Evolutionary conservation across 2,113 vertebrate species (phyloP).

Genomic region (Lontra canadensis): DNA sequence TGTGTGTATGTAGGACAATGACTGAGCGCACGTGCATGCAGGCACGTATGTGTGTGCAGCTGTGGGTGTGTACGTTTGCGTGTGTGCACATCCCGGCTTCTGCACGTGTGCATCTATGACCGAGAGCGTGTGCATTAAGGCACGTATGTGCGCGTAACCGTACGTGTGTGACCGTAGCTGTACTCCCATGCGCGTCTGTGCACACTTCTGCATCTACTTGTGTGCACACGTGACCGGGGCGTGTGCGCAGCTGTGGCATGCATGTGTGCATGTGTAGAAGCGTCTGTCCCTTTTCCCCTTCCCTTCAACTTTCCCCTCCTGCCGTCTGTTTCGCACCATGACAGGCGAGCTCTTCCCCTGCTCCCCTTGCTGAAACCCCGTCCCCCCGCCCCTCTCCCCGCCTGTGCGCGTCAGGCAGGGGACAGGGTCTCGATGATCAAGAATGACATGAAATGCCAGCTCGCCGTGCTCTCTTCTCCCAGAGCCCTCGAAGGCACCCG

Average conservation of each 20-base stretch:
- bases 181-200: neutral
- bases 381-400: fast-evolving
- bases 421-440: fast-evolving
- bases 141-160: neutral
- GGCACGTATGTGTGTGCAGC: too few relatives aligned
- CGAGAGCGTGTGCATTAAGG: neutral
- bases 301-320: too few relatives aligned
- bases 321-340: fast-evolving
- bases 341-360: fast-evolving
- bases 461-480: fast-evolving
- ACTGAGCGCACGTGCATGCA: too few relatives aligned
- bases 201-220: neutral
- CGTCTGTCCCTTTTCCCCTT: fast-evolving
- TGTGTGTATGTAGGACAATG: too few relatives aligned
- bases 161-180: neutral
- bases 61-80: neutral
- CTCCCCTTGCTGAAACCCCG: fast-evolving
- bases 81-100: neutral
- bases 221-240: neutral
- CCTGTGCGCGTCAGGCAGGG: fast-evolving
- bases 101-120: too few relatives aligned
- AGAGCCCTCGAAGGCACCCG: neutral
- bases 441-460: fast-evolving
- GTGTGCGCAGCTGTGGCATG: neutral
- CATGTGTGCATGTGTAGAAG: fast-evolving